Base-by-base conservation (phyloP, 2,888 invertebrate species). In the Adelphocoris suturalis region DNA sequence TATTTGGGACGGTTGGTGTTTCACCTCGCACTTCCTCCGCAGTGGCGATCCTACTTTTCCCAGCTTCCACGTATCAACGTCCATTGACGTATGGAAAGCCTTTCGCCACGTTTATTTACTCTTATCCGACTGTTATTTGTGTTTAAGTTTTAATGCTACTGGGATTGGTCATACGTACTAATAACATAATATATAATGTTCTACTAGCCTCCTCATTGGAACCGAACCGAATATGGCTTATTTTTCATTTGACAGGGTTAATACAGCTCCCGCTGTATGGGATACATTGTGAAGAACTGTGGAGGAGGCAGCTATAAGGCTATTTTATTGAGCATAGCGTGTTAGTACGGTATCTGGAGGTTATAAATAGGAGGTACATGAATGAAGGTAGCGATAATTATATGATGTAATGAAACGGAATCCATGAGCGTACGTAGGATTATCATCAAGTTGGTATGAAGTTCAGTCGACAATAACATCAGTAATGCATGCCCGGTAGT, bases 1-100 rank as follows among this genome's bases (percentile, higher is more conserved):
- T 90, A 90, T 90, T 90, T 90, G 86, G 90, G 86, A 85, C 90
- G 57, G 86, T 16, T 37, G 76, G 80, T 80, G 78, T 82, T 82
- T 52, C 82, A 46, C 52, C 82, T 47, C 82, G 47, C 82, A 82
- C 82, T 81, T 48, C 81, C 48, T 23, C n/a, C 48, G 81, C 47
- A 5, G 48, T 23, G 37, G 78, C 13, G 82, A 82, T 55, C 87
- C 87, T 78, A 52, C 87, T 61, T 78, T 76, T 55, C 19, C 86
- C 12, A 16, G 46, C 75, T 46, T 61, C 57, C 14, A n/a, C n/a
- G 23, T 68, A 19, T 12, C 27, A 23, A 23, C 19, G 27, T 68
- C 68, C 23, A 68, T 68, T 68, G 23, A 68, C n/a, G 61, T 19
- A 61, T n/a, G n/a, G n/a, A 61, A n/a, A n/a, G 9, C 61, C 12